Conservation (phyloP, 92 coral and sea anemone species). For the Actinostola sp. region DNA sequence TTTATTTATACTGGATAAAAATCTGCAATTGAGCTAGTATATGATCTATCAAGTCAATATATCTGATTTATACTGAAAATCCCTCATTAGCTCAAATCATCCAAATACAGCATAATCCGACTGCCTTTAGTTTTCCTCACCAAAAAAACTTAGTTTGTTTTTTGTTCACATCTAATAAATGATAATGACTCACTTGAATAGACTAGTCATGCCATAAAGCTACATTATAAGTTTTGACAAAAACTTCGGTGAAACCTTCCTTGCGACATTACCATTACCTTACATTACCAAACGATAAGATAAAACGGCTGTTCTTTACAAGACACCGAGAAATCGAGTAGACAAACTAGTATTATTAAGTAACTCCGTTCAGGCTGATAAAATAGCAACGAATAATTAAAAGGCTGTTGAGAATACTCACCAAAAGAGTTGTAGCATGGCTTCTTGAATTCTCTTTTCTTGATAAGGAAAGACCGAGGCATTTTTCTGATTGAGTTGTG, state of each 20-base stretch:
- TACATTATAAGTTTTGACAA: constrained; percentile 19
- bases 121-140: too few species aligned
- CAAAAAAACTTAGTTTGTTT: too few species aligned
- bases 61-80: background rate
- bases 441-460: constrained; percentile 96
- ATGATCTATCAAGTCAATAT: background rate
- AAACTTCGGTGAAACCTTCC: too few species aligned
- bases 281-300: too few species aligned
- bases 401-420: constrained; percentile 45
- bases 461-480: constrained; percentile 98
- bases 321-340: background rate
- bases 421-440: constrained; percentile 81
- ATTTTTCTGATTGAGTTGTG: constrained; percentile 49
- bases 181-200: too few species aligned
- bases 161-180: too few species aligned
- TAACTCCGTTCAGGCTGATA: background rate
- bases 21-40: too few species aligned
- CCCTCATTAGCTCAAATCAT: too few species aligned
- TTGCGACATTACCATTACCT: too few species aligned
- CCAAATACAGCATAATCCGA: too few species aligned
- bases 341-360: too few species aligned
- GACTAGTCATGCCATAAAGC: constrained; percentile 31
- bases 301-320: too few species aligned
- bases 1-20: background rate
- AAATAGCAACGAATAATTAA: constrained; percentile 7